Evolutionary conservation across 2,797 vertebrate genomes (phyloP).

Genomic region (Netta rufina): DNA sequence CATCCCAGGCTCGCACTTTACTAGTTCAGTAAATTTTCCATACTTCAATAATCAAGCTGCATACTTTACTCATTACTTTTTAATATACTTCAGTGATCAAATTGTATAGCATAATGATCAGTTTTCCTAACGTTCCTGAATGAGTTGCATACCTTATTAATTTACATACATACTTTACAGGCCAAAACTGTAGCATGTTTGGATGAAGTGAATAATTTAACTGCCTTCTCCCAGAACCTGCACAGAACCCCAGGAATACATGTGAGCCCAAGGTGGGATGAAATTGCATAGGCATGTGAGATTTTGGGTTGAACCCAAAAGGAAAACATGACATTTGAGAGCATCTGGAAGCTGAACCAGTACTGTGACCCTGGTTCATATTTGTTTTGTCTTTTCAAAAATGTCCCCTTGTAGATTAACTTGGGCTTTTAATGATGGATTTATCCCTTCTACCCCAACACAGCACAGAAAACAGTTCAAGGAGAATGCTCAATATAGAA

Average conservation of each 20-base stretch:
- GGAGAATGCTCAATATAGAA: not conserved
- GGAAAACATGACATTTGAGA: conserved; percentile 1
- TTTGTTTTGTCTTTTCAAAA: conserved; percentile 37
- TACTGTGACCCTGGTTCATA: not conserved
- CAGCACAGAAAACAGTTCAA: not conserved
- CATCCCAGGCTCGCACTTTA: conserved; percentile 61
- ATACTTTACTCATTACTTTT: conserved; percentile 66
- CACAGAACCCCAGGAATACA: not conserved
- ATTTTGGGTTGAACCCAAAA: conserved; percentile 17
- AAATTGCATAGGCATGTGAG: conserved; percentile 24
- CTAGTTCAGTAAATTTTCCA: conserved; percentile 68
- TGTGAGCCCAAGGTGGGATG: not conserved
- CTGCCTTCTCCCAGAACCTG: not conserved
- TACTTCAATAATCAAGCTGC: conserved; percentile 63
- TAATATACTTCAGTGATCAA: conserved; percentile 68
- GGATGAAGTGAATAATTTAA: conserved; percentile 44
- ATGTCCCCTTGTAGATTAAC: not conserved
- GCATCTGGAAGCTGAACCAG: conserved; percentile 43
- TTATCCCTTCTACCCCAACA: not conserved
- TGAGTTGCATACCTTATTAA: conserved; percentile 65
- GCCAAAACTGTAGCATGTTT: conserved; percentile 5
- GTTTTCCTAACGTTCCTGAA: conserved; percentile 48
- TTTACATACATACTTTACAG: conserved; percentile 25
- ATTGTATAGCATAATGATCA: conserved; percentile 49
- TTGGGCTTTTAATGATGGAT: conserved; percentile 35